phyloP scores from a whole-genome alignment of 2,113 vertebrate genomes.

The Caranx ignobilis region DNA sequence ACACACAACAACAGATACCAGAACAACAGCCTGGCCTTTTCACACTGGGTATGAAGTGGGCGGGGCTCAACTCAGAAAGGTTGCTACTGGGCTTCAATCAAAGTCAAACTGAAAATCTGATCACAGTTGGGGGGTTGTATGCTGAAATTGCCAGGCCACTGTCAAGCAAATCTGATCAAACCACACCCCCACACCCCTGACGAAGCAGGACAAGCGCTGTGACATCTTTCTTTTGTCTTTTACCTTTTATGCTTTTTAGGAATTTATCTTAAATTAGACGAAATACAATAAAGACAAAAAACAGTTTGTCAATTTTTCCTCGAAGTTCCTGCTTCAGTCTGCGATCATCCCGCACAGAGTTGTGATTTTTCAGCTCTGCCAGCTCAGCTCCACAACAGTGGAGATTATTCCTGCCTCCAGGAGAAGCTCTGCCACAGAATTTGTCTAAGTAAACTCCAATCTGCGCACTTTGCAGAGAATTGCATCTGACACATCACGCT shows the following conservation, averaged over 20 bases:
- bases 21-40: not conserved
- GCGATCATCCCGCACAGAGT: conserved; percentile 16
- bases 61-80: not conserved
- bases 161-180: too few relatives aligned
- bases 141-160: too few relatives aligned
- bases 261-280: too few relatives aligned
- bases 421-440: conserved; percentile 11
- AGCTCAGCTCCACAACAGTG: conserved; percentile 37
- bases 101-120: too few relatives aligned
- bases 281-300: not conserved
- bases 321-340: not conserved
- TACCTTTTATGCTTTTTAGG: too few relatives aligned
- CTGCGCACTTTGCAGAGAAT: conserved; percentile 41
- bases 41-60: not conserved
- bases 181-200: too few relatives aligned
- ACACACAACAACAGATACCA: not conserved
- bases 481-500: conserved; percentile 51
- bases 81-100: not conserved
- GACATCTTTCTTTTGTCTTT: too few relatives aligned
- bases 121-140: too few relatives aligned
- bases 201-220: too few relatives aligned
- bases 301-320: not conserved
- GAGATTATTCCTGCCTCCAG: conserved; percentile 39
- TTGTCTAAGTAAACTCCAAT: conserved; percentile 47
- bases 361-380: conserved; percentile 4